These are phyloP conservation scores for Brevimyrus niger DNA, from an alignment of 2,113 vertebrate genomes.

Conservation along the genomic window DNA sequence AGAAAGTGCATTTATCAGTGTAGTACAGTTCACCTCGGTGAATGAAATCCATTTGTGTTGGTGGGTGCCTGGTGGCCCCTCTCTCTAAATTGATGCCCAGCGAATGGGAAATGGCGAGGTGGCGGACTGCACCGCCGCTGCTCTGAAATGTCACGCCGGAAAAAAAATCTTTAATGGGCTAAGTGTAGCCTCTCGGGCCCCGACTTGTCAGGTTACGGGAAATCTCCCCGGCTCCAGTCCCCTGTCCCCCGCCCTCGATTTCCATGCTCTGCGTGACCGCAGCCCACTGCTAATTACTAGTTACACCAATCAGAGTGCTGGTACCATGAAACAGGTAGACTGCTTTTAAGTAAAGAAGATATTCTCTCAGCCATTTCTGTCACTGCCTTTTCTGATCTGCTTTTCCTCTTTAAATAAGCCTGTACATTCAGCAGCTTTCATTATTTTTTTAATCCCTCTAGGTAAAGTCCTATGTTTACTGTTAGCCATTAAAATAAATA, in stretches of 20 bases:
- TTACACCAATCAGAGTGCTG: conserved; percentile 75
- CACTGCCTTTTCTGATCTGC: conserved; percentile 35
- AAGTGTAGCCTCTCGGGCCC: conserved; percentile 98
- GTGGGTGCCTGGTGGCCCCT: conserved; percentile 73
- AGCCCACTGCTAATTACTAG: conserved; percentile 88
- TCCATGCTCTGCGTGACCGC: conserved; percentile 72
- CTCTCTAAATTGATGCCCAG: conserved; percentile 76
- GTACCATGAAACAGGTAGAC: conserved; percentile 69
- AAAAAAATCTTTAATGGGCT: conserved; percentile 99
- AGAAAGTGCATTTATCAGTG: conserved; percentile 94
- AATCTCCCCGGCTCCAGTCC: conserved; percentile 78
- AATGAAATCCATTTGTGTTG: conserved; percentile 86
- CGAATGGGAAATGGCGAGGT: conserved; percentile 91
- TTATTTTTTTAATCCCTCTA: neutral
- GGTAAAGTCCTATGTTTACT: neutral
- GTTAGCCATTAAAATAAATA: neutral
- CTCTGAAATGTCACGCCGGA: conserved; percentile 97
- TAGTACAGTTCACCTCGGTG: conserved; percentile 82
- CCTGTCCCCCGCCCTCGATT: conserved; percentile 49
- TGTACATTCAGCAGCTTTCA: neutral
- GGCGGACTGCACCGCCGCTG: conserved; percentile 77
- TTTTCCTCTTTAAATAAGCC: conserved; percentile 28
- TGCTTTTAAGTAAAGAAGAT: conserved; percentile 65
- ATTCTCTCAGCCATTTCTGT: conserved; percentile 41
- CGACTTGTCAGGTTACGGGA: conserved; percentile 92